Base-by-base conservation (phyloP, 2,113 vertebrate genomes). In the Sprattus sprattus region DNA sequence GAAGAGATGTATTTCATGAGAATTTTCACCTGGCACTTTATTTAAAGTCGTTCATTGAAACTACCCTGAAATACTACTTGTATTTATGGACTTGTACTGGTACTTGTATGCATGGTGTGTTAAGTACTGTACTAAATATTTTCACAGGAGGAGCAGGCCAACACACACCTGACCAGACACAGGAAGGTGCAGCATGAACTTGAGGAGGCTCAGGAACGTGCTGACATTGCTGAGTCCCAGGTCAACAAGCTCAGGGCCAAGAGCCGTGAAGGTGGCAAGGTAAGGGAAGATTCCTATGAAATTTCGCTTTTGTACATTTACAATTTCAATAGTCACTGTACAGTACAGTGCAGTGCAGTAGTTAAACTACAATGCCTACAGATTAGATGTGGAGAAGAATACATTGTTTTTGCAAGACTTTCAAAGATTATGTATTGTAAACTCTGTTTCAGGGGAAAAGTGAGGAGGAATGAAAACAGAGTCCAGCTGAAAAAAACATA, bases 191-290 rank as follows among this genome's bases (percentile, higher is more conserved):
- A 95, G 87, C 94, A 95, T 1, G 92, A 95, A 85, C 88, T 95
- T 81, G 93, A 95, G 86, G 94, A 95, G 82, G 93, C 95, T 0
- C 91, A 95, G 87, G 94, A 95, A 86, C 88, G 94, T 28, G 94
- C 92, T 0, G 94, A 95, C 45, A 94, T 95, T 0, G 93, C 94
- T 0, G 94, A 95, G 85, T 94, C 94, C 22, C 93, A 94, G 86
- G 92, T 94, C 87, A 95, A 94, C 91, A 95, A 94, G 83, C 90
- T 97, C 84, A 93, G 96, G 84, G 94, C 85, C 57, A 96, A 95
- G 91, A 97, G 95, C 46, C 93, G 94, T 1, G 95, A 97, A 45
- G 54, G 18, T 22, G 54, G 20, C 4, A 60, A 60, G 54, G 54
- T 60, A 6, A 20, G 50, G 10, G 11, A 52, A 15, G 15, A 57